Conservation (phyloP, 2,113 vertebrate species). For the Aegotheles bennettii region DNA sequence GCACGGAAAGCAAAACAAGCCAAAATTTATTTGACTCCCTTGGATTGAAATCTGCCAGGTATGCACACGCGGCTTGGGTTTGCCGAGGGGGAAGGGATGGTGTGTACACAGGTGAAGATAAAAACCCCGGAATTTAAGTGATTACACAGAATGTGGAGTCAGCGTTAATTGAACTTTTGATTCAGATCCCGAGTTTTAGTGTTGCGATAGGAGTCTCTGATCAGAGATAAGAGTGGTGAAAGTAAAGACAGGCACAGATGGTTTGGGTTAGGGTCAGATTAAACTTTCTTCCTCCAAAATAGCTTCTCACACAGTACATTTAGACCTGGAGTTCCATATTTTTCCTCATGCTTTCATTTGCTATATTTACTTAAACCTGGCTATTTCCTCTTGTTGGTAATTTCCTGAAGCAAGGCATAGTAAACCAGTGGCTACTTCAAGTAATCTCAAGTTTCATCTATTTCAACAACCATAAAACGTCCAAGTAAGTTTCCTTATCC, state of each 20-base stretch:
- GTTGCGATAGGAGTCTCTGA: neutral
- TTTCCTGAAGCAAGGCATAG: conserved; percentile 31
- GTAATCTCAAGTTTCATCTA: neutral
- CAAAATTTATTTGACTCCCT: neutral
- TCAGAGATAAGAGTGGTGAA: conserved; percentile 6
- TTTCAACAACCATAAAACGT: neutral
- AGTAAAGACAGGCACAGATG: conserved; percentile 4
- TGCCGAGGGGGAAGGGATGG: neutral
- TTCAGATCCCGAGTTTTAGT: neutral
- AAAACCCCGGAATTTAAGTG: conserved; percentile 6
- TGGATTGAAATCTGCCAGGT: neutral
- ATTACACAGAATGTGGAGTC: conserved; percentile 16
- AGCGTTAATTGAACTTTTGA: conserved; percentile 45
- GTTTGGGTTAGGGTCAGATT: neutral
- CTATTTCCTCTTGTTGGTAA: conserved; percentile 24
- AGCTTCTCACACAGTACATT: conserved; percentile 8
- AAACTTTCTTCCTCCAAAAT: conserved; percentile 17
- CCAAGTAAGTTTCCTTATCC: neutral
- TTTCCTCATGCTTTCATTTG: conserved; percentile 8
- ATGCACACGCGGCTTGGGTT: neutral
- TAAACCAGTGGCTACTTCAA: neutral
- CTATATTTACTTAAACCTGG: neutral
- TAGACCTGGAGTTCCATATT: neutral
- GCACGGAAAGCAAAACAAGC: neutral
- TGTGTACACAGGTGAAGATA: conserved; percentile 15